phyloP scores from a whole-genome alignment of 2,888 invertebrate genomes.

The Cylloceria caligata region DNA sequence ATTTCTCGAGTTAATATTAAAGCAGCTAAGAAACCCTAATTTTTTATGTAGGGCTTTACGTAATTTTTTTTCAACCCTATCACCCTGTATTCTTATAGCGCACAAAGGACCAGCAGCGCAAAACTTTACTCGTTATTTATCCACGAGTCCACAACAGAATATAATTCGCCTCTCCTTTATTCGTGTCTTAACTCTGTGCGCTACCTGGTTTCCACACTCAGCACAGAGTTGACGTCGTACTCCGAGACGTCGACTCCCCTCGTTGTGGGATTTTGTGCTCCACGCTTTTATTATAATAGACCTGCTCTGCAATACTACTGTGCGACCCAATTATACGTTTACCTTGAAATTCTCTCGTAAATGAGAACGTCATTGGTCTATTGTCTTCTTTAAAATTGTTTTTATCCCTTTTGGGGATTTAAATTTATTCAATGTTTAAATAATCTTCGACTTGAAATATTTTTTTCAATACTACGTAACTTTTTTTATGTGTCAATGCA shows the following conservation, averaged over 20 bases:
- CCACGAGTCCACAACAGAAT: conserved; percentile 17
- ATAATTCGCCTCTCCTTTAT: conserved; percentile 8
- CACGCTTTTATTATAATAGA: conserved; percentile 47
- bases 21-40: neutral
- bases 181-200: neutral
- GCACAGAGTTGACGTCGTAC: conserved; percentile 18
- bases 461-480: too few species aligned
- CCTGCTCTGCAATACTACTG: conserved; percentile 34
- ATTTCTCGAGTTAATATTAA: neutral
- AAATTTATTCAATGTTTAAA: neutral
- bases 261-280: conserved; percentile 34
- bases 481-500: neutral
- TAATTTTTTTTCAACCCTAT: conserved; percentile 11
- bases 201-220: conserved; percentile 17
- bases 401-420: neutral
- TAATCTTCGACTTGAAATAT: neutral
- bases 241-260: too few species aligned
- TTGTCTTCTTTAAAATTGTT: neutral
- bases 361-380: conserved; percentile 27
- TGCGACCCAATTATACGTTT: conserved; percentile 58
- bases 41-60: neutral
- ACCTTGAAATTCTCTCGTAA: conserved; percentile 58
- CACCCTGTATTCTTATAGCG: conserved; percentile 1
- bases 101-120: conserved; percentile 22
- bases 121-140: conserved; percentile 30